Base-by-base conservation (phyloP, 2,113 vertebrate genomes). In the Megaptera novaeangliae region DNA sequence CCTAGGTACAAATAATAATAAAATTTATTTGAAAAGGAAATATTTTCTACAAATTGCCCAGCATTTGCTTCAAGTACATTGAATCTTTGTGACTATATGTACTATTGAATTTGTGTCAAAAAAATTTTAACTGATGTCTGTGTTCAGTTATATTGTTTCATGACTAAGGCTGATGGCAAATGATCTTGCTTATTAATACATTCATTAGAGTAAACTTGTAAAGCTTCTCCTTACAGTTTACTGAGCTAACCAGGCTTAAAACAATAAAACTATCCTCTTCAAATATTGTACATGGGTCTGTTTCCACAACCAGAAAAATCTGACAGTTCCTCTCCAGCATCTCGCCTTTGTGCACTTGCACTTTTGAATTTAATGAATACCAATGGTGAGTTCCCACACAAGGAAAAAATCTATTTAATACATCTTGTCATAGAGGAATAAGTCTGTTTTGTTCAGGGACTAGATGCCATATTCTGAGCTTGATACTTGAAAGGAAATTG, bases 351-450 rank as follows among this genome's bases (percentile, higher is more conserved):
- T 49, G 88, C 31, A 82, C 52, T 86, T 85, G 4, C 1, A 69
- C 21, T 68, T 96, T 75, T 95, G 46, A 95, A 88, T 78, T 27
- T 81, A 87, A 88, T 36, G 49, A 91, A 80, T 90, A 83, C 59
- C 77, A 86, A 80, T 44, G 46, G 77, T 82, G 59, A 90, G 39
- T 88, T 92, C 20, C 18, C 39, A 86, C n/a, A 72, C 1, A 63
- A 71, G 52, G 49, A 34, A 83, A 49, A 36, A 64, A 63, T 82
- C 44, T 63, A 9, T 69, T 90, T 66, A 86, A 36, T 95, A 77
- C 25, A 36, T 36, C 31, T 69, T 89, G 10, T 82, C 69, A 71
- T 12, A 46, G 72, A 91, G 55, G 10, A 92, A 63, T 72, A 72
- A 36, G 41, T 83, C 61, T 97, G 41, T 36, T 77, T 61, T 63